Evolutionary conservation across 2,113 vertebrate species (phyloP).

Genomic region (Erythrocercus mccallii): DNA sequence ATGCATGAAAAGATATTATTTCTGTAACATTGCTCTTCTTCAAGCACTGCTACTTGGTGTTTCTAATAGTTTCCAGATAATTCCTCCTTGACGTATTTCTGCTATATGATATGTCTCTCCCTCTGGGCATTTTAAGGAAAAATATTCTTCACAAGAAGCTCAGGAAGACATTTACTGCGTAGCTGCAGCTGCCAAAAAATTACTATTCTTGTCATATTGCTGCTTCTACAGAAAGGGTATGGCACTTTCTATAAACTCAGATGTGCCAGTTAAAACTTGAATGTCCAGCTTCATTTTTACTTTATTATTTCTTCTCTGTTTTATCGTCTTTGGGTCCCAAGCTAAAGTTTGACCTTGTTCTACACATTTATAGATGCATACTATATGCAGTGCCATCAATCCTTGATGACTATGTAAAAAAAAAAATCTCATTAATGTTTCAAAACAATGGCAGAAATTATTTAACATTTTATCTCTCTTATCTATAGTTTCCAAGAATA

Average conservation of each 20-base stretch:
- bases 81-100: conserved; percentile 2
- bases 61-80: conserved; percentile 14
- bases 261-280: background rate
- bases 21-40: background rate
- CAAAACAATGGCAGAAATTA: background rate
- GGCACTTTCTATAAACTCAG: background rate
- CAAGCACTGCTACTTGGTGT: background rate
- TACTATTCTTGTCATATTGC: conserved; percentile 4
- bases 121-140: conserved; percentile 27
- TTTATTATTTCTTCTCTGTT: background rate
- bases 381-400: background rate
- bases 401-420: background rate
- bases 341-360: background rate
- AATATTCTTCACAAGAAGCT: conserved; percentile 5
- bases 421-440: background rate
- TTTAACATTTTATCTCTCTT: background rate
- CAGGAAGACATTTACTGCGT: conserved; percentile 26
- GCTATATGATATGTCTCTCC: background rate
- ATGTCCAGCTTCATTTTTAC: background rate
- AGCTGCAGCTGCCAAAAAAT: conserved; percentile 21
- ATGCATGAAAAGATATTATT: background rate
- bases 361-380: background rate
- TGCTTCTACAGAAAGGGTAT: background rate
- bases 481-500: background rate
- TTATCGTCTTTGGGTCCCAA: background rate